Base-by-base conservation (phyloP, 2,797 vertebrate species). In the Epinephelus awoara region DNA sequence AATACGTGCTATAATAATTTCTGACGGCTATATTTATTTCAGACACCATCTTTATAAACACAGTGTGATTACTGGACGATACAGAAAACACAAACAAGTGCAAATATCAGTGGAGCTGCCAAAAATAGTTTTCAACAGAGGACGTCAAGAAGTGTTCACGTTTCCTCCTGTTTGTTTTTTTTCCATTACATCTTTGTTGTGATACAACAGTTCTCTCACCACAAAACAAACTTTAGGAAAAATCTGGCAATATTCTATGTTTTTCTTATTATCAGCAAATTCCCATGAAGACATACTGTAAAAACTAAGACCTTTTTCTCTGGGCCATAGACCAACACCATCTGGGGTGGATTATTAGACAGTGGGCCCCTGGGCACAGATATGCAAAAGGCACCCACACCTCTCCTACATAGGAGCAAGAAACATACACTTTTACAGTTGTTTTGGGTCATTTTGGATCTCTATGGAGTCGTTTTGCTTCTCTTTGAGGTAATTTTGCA, bases 1-100 rank as follows among this genome's bases (percentile, higher is more conserved):
- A 77, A 84, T 70, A 75, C 44, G 40, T 73, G 51, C 66, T 67
- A 56, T 42, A 19, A 79, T 80, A 0, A 49, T 34, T 67, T 79
- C 5, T 47, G 29, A 79, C 67, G 77, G 38, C 14, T 56, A 46
- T 25, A 23, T 77, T 83, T 59, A 47, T 74, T 62, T 51, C n/a
- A 69, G 52, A 59, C 18, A 63, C 5, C 2, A 55, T 42, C 5
- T 44, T 25, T 54, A 2, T 55, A 51, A 69, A 29, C 12, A 51
- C 19, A 55, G 9, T n/a, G 18, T 44, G 63, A 59, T 59, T 50
- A 42, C 34, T 72, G 17, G 14, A 10, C 58, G 13, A 27, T 4
- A 19, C 13, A 71, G 34, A 65, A 64, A 66, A 64, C 9, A 5
- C 13, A 54, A 47, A 47, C 38, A 38, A 56, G 23, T 18, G 21